Evolutionary conservation across 2,888 invertebrate species (phyloP).

Genomic region (Athalia cordata): DNA sequence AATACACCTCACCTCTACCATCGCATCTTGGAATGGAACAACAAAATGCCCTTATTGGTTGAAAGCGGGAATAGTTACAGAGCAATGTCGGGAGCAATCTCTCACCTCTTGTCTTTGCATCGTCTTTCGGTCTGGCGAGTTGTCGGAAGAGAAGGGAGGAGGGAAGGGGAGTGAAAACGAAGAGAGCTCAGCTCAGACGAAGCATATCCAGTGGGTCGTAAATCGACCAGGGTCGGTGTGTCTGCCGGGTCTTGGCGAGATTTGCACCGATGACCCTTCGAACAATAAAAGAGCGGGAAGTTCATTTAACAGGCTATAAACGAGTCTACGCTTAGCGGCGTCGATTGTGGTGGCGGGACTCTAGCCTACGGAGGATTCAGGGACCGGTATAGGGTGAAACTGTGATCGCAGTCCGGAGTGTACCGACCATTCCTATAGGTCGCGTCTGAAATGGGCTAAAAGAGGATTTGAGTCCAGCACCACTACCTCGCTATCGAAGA

Average conservation of each 20-base stretch:
- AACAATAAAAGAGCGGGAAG: constrained; percentile 70
- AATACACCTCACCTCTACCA: too few relatives aligned
- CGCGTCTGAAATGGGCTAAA: constrained; percentile 49
- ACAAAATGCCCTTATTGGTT: too few relatives aligned
- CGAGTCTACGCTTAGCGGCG: constrained; percentile 54
- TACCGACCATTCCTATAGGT: constrained; percentile 46
- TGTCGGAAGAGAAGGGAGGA: too few relatives aligned
- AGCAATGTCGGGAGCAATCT: too few relatives aligned
- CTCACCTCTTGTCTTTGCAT: too few relatives aligned
- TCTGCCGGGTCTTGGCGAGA: constrained; percentile 51
- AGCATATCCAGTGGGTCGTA: constrained; percentile 63
- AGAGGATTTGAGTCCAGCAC: constrained; percentile 60
- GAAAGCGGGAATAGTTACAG: too few relatives aligned
- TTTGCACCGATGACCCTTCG: constrained; percentile 64
- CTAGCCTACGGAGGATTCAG: constrained; percentile 14
- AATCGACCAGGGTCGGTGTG: constrained; percentile 58
- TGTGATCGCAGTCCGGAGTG: constrained; percentile 46
- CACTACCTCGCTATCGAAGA: constrained; percentile 62
- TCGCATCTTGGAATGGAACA: too few relatives aligned
- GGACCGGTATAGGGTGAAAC: constrained; percentile 36
- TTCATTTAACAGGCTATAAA: constrained; percentile 72
- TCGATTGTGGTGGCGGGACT: constrained; percentile 41
- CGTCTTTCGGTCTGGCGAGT: too few relatives aligned
- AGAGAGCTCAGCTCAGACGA: constrained; percentile 19
- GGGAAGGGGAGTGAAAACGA: constrained; percentile 10